Percentiles rank a stretch among this genome's conserved stretches.
These are phyloP conservation scores for Caenorhabditis afra DNA, from an alignment of 2,888 invertebrate genomes.

Conservation along the genomic window DNA sequence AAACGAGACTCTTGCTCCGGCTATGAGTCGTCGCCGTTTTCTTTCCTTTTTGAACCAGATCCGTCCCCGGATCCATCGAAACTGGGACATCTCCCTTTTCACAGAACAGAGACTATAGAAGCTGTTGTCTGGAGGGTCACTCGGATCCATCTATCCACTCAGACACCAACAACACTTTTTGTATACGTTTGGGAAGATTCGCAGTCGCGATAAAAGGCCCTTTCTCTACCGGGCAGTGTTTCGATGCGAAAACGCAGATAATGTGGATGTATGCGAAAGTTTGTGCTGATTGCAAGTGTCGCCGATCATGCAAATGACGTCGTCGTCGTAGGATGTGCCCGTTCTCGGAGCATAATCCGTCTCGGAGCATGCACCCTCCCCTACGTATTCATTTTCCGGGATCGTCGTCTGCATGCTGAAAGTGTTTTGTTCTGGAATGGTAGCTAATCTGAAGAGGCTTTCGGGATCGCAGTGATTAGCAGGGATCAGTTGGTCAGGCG, in stretches of 20 bases:
- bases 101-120: background rate
- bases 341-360: too few relatives aligned
- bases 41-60: too few relatives aligned
- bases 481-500: constrained; percentile 29
- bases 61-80: too few relatives aligned
- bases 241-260: constrained; percentile 9
- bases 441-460: too few relatives aligned
- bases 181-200: constrained; percentile 28
- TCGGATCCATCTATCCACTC: constrained; percentile 17
- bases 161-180: constrained; percentile 38
- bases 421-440: too few relatives aligned
- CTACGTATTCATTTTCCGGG: background rate
- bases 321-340: too few relatives aligned
- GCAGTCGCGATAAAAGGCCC: constrained; percentile 13
- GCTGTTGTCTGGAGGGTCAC: background rate
- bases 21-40: too few relatives aligned
- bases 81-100: too few relatives aligned
- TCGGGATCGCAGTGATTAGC: constrained; percentile 1
- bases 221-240: background rate
- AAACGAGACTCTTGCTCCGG: too few relatives aligned
- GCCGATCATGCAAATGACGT: too few relatives aligned
- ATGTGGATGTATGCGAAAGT: constrained; percentile 24
- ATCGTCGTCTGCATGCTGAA: too few relatives aligned
- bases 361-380: background rate
- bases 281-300: constrained; percentile 1